A percentile compares a stretch with the other conserved stretches of the same genome.
These are phyloP conservation scores for Cataglyphis altisquamis DNA, from an alignment of 2,888 invertebrate genomes.

Conservation along the genomic window DNA sequence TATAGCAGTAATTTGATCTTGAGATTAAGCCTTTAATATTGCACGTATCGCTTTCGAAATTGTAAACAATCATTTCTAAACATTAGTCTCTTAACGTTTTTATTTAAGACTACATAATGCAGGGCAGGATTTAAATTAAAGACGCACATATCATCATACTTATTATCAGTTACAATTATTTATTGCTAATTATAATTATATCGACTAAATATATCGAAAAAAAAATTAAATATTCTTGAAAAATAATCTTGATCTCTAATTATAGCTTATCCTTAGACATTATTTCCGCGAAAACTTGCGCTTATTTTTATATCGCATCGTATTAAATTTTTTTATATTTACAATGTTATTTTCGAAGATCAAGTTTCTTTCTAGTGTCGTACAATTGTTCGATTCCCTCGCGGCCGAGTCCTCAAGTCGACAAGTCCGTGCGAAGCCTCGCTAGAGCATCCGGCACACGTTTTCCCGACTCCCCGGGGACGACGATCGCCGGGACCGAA, in stretches of 20 bases:
- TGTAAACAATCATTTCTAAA: not conserved
- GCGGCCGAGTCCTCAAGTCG: slow-evolving; percentile 56
- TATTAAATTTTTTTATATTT: not conserved
- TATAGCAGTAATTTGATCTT: slow-evolving; percentile 30
- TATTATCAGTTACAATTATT: not conserved
- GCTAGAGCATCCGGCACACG: slow-evolving; percentile 72
- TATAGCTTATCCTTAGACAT: not conserved
- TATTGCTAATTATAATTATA: not conserved
- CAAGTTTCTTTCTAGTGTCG: slow-evolving; percentile 42
- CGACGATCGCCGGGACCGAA: slow-evolving; percentile 67
- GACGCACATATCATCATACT: not conserved
- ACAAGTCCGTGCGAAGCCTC: slow-evolving; percentile 67
- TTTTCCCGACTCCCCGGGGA: slow-evolving; percentile 69
- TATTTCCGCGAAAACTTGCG: not conserved
- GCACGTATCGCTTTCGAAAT: slow-evolving; percentile 4
- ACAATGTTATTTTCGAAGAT: slow-evolving; percentile 30
- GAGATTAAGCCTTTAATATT: slow-evolving; percentile 4
- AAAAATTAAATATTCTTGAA: not conserved
- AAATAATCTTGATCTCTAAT: not conserved
- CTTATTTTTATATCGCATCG: not conserved
- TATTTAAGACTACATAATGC: not conserved
- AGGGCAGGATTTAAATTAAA: not conserved
- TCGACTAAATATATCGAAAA: not conserved
- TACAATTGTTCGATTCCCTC: slow-evolving; percentile 64
- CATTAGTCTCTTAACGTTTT: not conserved